A percentile compares a stretch with the other conserved stretches of the same genome.
Evolutionary conservation across 2,113 vertebrate species (phyloP).

Genomic region (Aldabrachelys gigantea): DNA sequence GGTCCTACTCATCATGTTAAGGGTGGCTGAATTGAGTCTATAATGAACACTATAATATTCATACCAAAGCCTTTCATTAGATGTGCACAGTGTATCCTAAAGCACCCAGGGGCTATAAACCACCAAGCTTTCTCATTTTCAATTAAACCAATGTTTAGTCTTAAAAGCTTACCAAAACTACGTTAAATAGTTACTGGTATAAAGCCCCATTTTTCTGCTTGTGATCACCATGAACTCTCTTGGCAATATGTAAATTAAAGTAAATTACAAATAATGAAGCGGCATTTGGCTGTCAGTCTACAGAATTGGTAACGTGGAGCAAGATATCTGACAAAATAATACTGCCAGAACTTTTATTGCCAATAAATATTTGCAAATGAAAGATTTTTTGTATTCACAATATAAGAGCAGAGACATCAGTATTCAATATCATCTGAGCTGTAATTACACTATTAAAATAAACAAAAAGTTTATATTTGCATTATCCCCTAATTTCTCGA

Average conservation of each 20-base stretch:
- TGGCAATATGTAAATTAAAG: neutral
- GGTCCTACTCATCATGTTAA: neutral
- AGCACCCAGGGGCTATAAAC: neutral
- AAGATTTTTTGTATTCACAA: neutral
- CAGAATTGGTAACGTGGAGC: neutral
- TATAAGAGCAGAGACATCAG: neutral
- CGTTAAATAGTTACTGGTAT: neutral
- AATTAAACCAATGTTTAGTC: neutral
- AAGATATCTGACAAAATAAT: neutral
- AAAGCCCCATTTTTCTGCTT: neutral
- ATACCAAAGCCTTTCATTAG: neutral
- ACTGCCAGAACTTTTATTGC: neutral
- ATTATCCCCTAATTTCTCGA: neutral
- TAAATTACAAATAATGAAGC: neutral
- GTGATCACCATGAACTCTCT: neutral
- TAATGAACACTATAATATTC: neutral
- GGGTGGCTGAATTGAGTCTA: neutral
- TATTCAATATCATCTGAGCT: neutral
- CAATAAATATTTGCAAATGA: neutral
- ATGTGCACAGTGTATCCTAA: neutral
- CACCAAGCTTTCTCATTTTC: neutral
- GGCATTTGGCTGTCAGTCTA: neutral
- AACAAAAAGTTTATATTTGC: neutral
- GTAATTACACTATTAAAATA: neutral
- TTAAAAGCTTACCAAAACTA: neutral